A percentile compares a stretch with the other conserved stretches of the same genome.
phyloP scores from a whole-genome alignment of 2,797 vertebrate genomes.

The Fundulus diaphanus region DNA sequence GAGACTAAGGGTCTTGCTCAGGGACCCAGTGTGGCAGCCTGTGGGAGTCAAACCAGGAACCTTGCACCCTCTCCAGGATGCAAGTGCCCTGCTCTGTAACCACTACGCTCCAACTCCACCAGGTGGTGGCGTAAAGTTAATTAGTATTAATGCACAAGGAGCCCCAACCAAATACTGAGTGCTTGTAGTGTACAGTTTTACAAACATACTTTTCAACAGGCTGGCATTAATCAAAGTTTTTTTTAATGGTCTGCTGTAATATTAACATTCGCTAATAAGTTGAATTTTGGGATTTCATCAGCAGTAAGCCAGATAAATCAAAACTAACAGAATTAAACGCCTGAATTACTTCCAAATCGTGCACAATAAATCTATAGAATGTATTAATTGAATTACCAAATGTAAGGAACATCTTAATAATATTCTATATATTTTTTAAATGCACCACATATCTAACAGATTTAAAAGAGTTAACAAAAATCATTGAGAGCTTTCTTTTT shows the following conservation, averaged over 20 bases:
- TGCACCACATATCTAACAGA: conserved; percentile 30
- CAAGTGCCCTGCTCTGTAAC: too few relatives aligned
- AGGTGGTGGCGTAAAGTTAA: too few relatives aligned
- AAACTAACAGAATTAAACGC: not conserved
- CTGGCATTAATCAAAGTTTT: not conserved
- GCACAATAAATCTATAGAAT: not conserved
- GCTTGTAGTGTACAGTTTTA: not conserved
- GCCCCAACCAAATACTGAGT: not conserved
- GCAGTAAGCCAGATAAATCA: not conserved
- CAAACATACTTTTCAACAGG: not conserved
- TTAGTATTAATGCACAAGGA: not conserved
- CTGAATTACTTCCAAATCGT: not conserved
- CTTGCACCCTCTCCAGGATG: too few relatives aligned
- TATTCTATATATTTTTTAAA: not conserved
- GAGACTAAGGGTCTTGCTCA: too few relatives aligned
- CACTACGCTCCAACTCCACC: too few relatives aligned
- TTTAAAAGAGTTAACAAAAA: conserved; percentile 1
- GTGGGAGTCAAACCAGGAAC: too few relatives aligned
- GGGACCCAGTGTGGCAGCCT: too few relatives aligned
- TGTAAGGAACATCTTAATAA: not conserved
- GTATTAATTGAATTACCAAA: not conserved
- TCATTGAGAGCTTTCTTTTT: not conserved
- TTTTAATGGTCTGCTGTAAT: not conserved
- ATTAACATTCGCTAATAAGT: not conserved
- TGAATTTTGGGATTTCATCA: not conserved